Conservation (phyloP, 2,113 vertebrate genomes). For the Narcine bancroftii region DNA sequence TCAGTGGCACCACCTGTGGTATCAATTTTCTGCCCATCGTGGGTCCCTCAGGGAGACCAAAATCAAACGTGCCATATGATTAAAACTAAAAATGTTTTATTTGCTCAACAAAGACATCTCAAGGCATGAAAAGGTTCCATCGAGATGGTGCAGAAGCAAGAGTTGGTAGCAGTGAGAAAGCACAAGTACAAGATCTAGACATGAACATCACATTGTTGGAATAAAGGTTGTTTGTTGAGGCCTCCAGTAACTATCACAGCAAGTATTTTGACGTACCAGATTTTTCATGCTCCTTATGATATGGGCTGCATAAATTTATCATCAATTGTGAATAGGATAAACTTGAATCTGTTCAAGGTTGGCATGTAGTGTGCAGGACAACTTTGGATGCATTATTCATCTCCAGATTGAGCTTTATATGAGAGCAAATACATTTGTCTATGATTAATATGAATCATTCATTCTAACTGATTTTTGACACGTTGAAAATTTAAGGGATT, state of each 20-base stretch:
- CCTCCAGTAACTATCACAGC: background rate
- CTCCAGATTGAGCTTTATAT: background rate
- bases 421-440: background rate
- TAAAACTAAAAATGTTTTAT: background rate
- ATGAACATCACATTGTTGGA: background rate
- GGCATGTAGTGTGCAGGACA: background rate
- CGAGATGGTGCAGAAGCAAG: background rate
- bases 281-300: background rate
- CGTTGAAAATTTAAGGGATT: background rate
- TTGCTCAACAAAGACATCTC: background rate
- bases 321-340: background rate
- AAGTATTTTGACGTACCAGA: background rate
- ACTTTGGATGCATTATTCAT: background rate
- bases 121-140: background rate
- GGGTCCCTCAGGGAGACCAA: background rate
- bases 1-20: no score
- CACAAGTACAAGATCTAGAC: background rate
- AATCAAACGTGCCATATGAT: background rate
- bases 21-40: no score
- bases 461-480: background rate
- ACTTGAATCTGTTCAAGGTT: background rate
- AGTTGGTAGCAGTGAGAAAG: background rate
- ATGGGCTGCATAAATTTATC: no score
- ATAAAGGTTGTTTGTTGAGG: background rate
- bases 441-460: background rate